A percentile compares a stretch with the other conserved stretches of the same genome.
These are phyloP conservation scores for Spinus olivaceus DNA, from an alignment of 2,797 vertebrate species.

Conservation along the genomic window DNA sequence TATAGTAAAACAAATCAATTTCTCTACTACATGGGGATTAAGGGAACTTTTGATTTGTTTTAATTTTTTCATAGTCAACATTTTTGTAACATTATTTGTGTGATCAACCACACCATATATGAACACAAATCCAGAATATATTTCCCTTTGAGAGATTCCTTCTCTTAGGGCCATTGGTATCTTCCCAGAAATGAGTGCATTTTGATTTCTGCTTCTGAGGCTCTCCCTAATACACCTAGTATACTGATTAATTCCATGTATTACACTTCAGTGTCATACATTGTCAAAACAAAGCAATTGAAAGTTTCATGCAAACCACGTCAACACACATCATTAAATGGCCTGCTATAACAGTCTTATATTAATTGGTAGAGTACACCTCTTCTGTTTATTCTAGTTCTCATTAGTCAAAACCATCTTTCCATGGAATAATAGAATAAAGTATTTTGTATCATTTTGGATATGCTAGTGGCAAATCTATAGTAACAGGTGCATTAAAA, in stretches of 20 bases:
- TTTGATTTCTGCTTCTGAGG: neutral
- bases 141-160: neutral
- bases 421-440: neutral
- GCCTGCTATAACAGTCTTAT: neutral
- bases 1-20: neutral
- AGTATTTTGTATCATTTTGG: neutral
- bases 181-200: neutral
- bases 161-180: neutral
- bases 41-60: neutral
- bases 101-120: neutral
- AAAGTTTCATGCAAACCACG: neutral
- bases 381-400: neutral
- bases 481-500: neutral
- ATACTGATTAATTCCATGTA: neutral
- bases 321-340: neutral
- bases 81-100: neutral
- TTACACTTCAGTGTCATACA: neutral
- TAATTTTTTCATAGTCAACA: neutral
- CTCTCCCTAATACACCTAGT: neutral
- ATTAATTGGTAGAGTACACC: neutral
- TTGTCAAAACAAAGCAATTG: neutral
- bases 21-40: neutral
- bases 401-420: neutral
- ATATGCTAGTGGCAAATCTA: neutral
- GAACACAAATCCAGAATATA: neutral